A percentile compares a stretch with the other conserved stretches of the same genome.
These are phyloP conservation scores for Athalia cordata DNA, from an alignment of 2,888 invertebrate species.

Conservation along the genomic window DNA sequence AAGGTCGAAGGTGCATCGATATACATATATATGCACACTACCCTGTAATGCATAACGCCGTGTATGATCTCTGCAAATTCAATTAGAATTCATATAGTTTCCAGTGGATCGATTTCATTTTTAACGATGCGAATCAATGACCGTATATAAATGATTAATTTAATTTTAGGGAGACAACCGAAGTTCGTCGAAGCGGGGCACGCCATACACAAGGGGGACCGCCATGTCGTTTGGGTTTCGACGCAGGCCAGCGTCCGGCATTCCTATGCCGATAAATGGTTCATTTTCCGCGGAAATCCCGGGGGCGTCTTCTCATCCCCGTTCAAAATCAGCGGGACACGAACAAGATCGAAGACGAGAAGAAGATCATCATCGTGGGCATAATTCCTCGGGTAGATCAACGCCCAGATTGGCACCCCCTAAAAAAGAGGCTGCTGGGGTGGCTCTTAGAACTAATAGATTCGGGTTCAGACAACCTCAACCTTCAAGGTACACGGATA, in stretches of 20 bases:
- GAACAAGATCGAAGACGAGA: conserved; percentile 69
- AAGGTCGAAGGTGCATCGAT: background rate
- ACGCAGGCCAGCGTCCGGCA: conserved; percentile 78
- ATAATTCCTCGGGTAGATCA: conserved; percentile 77
- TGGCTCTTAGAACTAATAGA: conserved; percentile 80
- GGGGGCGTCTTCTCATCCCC: conserved; percentile 70
- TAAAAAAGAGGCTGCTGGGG: conserved; percentile 80
- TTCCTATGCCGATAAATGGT: conserved; percentile 66
- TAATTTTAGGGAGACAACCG: conserved; percentile 78
- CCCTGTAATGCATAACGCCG: too few relatives aligned
- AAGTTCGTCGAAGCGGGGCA: conserved; percentile 76
- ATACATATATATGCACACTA: background rate
- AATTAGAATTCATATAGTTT: too few relatives aligned
- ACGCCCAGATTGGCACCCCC: conserved; percentile 81
- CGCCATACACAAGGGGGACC: conserved; percentile 81
- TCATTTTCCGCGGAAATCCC: conserved; percentile 52
- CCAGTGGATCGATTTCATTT: background rate
- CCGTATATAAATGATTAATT: conserved; percentile 20
- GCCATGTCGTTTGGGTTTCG: conserved; percentile 91
- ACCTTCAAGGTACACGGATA: conserved; percentile 80
- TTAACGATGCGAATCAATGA: background rate
- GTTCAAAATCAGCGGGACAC: conserved; percentile 73
- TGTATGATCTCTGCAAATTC: background rate
- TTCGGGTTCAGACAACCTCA: conserved; percentile 85
- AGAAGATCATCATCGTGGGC: conserved; percentile 59